Evolutionary conservation across 1,140 invertebrate genomes (phyloP), one percentile per base, ranked within the genome.

Genomic region (Pseudobourletiella spinata): DNA sequence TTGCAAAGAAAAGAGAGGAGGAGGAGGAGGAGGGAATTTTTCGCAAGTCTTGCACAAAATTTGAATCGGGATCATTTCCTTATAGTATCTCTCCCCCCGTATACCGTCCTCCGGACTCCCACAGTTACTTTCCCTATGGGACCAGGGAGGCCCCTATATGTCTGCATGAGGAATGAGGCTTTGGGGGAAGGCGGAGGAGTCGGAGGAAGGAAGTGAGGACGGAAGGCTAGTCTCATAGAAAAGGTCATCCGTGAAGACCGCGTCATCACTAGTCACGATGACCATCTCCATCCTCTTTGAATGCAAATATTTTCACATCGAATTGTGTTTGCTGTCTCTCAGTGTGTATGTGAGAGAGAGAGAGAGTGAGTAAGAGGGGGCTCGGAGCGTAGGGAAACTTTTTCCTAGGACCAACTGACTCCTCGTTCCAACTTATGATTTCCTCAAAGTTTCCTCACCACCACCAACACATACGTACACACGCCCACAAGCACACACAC

Each of bases 301-400:
- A 64, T 64, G 63, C 63, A 64, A 64, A 64, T 64, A 64, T 64
- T 64, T 59, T 59, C 63, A 64, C 63, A 59, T 64, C 35, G 57
- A 64, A 64, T 64, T 59, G 57, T 59, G 39, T 59, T 59, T 64
- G 57, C 55, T 63, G 56, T 58, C 61, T 54, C 54, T 63, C 61
- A 58, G n/a, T n/a, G n/a, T n/a, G n/a, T n/a, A n/a, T n/a, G n/a
- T n/a, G n/a, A n/a, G n/a, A n/a, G n/a, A n/a, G n/a, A n/a, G n/a
- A n/a, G n/a, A n/a, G n/a, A n/a, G n/a, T n/a, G n/a, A n/a, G n/a
- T n/a, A n/a, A n/a, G n/a, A n/a, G n/a, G n/a, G n/a, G n/a, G n/a
- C n/a, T n/a, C n/a, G n/a, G n/a, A n/a, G n/a, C n/a, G n/a, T n/a
- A n/a, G n/a, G n/a, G n/a, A n/a, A n/a, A n/a, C n/a, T 46, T 46